phyloP scores from a whole-genome alignment of 2,888 invertebrate genomes.

The Plebejus anna region DNA sequence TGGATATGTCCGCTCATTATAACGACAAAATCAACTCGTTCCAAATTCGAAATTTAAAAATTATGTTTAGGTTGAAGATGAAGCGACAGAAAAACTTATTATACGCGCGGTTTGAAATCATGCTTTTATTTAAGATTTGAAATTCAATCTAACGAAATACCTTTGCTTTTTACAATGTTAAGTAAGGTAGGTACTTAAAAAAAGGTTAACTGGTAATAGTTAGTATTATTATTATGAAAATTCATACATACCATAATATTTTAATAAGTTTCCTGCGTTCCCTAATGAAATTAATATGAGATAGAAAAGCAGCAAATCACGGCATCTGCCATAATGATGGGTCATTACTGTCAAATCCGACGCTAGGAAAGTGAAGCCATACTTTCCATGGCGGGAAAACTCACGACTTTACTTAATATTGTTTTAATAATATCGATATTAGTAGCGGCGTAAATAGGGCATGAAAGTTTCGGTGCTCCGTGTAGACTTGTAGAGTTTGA shows the following conservation, averaged over 20 bases:
- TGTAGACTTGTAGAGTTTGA: not conserved
- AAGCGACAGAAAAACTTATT: not conserved
- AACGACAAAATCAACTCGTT: slow-evolving; percentile 36
- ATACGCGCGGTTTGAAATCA: not conserved
- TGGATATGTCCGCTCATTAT: slow-evolving; percentile 37
- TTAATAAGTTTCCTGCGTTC: not conserved
- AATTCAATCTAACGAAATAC: too few species aligned
- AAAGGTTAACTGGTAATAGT: too few species aligned
- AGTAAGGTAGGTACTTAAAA: too few species aligned
- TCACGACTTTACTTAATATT: slow-evolving; percentile 22
- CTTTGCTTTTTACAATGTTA: too few species aligned
- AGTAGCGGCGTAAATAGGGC: not conserved
- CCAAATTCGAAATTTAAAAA: slow-evolving; percentile 22
- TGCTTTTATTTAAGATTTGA: not conserved
- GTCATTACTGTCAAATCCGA: slow-evolving; percentile 51
- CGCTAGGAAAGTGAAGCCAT: slow-evolving; percentile 47
- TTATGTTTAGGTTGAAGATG: slow-evolving; percentile 1
- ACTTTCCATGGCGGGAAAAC: slow-evolving; percentile 39
- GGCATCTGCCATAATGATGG: slow-evolving; percentile 42
- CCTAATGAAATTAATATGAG: slow-evolving; percentile 38
- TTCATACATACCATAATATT: not conserved
- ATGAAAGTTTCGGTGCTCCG: not conserved
- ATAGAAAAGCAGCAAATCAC: slow-evolving; percentile 35
- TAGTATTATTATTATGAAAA: too few species aligned
- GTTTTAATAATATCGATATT: slow-evolving; percentile 6